phyloP scores from a whole-genome alignment of 2,797 vertebrate genomes.

The Cryptoprocta ferox region DNA sequence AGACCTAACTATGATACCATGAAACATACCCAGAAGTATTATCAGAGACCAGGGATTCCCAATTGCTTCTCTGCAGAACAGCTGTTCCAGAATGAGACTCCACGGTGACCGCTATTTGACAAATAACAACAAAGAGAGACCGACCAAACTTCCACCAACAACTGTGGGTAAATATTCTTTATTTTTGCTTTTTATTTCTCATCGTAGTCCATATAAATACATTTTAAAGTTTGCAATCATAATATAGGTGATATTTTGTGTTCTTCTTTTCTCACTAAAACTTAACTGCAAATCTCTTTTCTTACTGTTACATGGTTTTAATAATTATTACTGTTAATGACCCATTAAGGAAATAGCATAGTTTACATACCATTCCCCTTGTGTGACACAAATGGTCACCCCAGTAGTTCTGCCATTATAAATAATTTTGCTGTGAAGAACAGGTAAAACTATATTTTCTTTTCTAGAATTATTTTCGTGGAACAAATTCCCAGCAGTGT shows the following conservation, averaged over 20 bases:
- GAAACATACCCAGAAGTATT: background rate
- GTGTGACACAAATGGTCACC: background rate
- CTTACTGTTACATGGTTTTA: background rate
- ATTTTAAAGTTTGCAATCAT: background rate
- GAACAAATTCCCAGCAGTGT: conserved; percentile 46
- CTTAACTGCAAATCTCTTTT: background rate
- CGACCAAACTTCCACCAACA: background rate
- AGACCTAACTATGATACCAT: background rate
- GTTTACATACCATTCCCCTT: background rate
- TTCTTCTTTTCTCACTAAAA: conserved; percentile 9
- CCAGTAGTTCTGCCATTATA: conserved; percentile 17
- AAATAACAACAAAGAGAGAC: background rate
- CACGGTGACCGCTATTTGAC: accelerated
- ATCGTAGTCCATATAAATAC: background rate
- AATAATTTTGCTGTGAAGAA: conserved; percentile 27
- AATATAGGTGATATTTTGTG: background rate
- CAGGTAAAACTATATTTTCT: conserved; percentile 40
- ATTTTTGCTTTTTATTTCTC: background rate
- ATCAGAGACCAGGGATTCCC: background rate
- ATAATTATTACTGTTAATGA: background rate
- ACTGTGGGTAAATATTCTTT: background rate
- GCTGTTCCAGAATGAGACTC: background rate
- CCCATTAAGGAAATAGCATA: background rate
- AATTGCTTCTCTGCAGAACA: background rate
- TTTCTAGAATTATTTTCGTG: conserved; percentile 55